Evolutionary conservation across 92 coral and sea anemone species (phyloP).

Genomic region (Heteractis magnifica): DNA sequence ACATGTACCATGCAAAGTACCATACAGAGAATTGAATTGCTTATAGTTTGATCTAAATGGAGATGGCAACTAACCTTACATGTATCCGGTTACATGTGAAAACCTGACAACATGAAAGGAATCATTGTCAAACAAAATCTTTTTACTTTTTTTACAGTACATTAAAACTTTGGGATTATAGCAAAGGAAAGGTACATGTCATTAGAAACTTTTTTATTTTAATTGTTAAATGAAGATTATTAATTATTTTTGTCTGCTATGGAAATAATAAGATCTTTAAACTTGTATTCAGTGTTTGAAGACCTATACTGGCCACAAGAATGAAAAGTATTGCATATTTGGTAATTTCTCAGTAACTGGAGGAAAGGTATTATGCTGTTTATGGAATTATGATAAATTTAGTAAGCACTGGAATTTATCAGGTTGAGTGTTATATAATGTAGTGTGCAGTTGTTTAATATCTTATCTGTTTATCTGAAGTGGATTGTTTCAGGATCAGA

Average conservation of each 20-base stretch:
- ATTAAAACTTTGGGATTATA: conserved; percentile 97
- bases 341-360: conserved; percentile 99
- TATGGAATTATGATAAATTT: not conserved
- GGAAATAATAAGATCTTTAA: not conserved
- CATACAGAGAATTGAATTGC: too few relatives aligned
- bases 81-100: too few relatives aligned
- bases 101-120: not conserved
- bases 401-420: not conserved
- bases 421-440: not conserved
- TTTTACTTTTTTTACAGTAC: conserved; percentile 55
- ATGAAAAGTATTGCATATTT: conserved; percentile 96
- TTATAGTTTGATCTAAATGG: too few relatives aligned
- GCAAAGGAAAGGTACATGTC: conserved; percentile 90
- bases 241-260: not conserved
- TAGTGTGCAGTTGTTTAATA: not conserved
- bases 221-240: too few relatives aligned
- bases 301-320: conserved; percentile 98
- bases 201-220: not conserved
- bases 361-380: conserved; percentile 66
- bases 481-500: conserved; percentile 99
- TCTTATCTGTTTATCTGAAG: conserved; percentile 31
- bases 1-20: too few relatives aligned
- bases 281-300: conserved; percentile 69
- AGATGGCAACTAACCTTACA: too few relatives aligned
- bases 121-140: not conserved